These are phyloP conservation scores for Nixonia krombeini DNA, from an alignment of 1,140 invertebrate genomes.

Conservation along the genomic window DNA sequence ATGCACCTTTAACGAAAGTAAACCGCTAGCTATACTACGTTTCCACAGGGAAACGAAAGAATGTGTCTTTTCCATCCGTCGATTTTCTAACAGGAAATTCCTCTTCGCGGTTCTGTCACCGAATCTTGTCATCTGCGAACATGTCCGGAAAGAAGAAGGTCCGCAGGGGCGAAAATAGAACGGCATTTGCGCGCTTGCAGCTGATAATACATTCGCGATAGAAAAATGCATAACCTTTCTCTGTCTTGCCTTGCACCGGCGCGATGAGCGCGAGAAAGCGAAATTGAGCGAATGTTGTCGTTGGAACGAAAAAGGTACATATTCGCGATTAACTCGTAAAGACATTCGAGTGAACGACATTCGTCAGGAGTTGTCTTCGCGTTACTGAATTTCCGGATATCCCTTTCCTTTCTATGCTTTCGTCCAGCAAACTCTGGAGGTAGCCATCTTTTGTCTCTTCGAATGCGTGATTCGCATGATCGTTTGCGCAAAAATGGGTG, in stretches of 20 bases:
- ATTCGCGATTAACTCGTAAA: slow-evolving; percentile 27
- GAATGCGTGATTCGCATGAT: slow-evolving; percentile 33
- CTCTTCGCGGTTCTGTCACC: slow-evolving; percentile 36
- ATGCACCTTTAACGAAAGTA: slow-evolving; percentile 22
- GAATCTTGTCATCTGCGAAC: slow-evolving; percentile 26
- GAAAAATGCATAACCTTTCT: slow-evolving; percentile 11
- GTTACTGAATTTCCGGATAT: slow-evolving; percentile 30
- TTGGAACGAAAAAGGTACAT: slow-evolving; percentile 17
- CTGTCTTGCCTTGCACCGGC: slow-evolving; percentile 24
- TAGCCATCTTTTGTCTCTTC: slow-evolving; percentile 33
- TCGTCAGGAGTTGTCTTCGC: slow-evolving; percentile 31
- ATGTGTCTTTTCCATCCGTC: slow-evolving; percentile 49
- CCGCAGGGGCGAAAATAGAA: too few relatives aligned
- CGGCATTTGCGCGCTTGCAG: too few relatives aligned
- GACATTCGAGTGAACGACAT: slow-evolving; percentile 24
- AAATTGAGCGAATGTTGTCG: slow-evolving; percentile 23
- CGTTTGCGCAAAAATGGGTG: slow-evolving; percentile 14
- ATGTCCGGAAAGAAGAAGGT: too few relatives aligned
- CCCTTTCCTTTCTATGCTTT: slow-evolving; percentile 40
- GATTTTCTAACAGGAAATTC: slow-evolving; percentile 43
- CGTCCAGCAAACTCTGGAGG: slow-evolving; percentile 31
- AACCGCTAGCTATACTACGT: slow-evolving; percentile 37
- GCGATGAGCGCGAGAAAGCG: slow-evolving; percentile 33
- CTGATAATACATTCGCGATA: slow-evolving; percentile 26
- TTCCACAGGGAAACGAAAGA: slow-evolving; percentile 34